Evolutionary conservation across 2,888 invertebrate species (phyloP), one percentile per base, ranked within the genome.

Genomic region (Imbricaverruca yamaguchii): DNA sequence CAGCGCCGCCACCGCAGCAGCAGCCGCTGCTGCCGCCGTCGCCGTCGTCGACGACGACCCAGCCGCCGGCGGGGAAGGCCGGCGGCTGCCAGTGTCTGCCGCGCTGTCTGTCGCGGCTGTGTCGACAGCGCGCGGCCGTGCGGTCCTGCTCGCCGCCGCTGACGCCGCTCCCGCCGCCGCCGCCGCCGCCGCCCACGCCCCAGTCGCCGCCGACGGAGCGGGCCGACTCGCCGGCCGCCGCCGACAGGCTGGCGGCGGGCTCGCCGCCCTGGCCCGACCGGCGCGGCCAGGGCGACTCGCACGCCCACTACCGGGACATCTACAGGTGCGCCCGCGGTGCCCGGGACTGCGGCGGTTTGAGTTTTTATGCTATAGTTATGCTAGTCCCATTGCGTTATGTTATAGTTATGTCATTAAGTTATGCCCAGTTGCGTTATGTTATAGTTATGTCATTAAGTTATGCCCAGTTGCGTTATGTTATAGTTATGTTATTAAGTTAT

Each of bases 241-340:
- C 81, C 18, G 59, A 57, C 12, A 80, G 80, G 59, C 81, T 81
- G 15, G 81, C 81, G 83, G 79, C 83, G 83, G 25, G 63, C 57
- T 82, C 21, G 25, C 15, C 4, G 57, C 12, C 21, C n/a, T 2
- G 23, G 79, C 11, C n/a, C 13, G 57, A 79, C 56, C 25, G 39
- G 23, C 57, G 80, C 18, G 61, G 57, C 7, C 53, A 74, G 74
- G 74, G 74, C 53, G 74, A 74, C 74, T 9, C 39, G 18, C 74
- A 18, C 53, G 11, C 11, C 8, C 39, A 39, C 23, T 74, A 74
- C 53, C 2, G 39, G 23, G 74, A 74, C 18, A 15, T 74, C 18
- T 74, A 74, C 74, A 74, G 74, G 74, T 74, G 18, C 12, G 74
- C 25, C 53, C 2, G 39, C 4, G 39, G 39, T 39, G 39, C 39